Conservation (phyloP, 2,888 invertebrate species). For the Macroteleia sp. region DNA sequence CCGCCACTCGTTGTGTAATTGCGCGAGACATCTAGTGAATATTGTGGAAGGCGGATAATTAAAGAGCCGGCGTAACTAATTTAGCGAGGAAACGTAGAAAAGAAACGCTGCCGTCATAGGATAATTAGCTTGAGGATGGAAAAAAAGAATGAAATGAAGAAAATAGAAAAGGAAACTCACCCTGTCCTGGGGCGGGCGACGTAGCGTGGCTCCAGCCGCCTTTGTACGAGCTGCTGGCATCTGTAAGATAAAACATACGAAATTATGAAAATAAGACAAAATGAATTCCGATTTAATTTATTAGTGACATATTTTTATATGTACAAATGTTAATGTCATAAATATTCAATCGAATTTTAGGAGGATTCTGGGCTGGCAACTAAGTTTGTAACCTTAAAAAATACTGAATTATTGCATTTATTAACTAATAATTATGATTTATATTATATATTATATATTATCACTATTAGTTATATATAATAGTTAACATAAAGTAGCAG, state of each 20-base stretch:
- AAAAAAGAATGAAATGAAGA: constrained; percentile 14
- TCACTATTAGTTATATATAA: no score
- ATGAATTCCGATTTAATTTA: no score
- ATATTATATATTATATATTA: no score
- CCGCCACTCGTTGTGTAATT: constrained; percentile 38
- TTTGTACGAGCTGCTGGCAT: constrained; percentile 83
- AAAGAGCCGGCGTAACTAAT: constrained; percentile 52
- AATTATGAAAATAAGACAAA: no score
- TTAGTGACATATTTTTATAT: no score
- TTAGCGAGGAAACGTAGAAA: constrained; percentile 48
- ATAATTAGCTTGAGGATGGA: constrained; percentile 37
- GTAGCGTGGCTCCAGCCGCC: constrained; percentile 83
- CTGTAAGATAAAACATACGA: constrained; percentile 70
- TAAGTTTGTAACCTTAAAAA: no score
- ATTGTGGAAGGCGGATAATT: constrained; percentile 44
- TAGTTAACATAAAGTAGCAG: no score
- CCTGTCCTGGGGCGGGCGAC: constrained; percentile 83
- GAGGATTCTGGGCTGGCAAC: no score
- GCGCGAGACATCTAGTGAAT: constrained; percentile 32
- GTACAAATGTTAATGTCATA: no score
- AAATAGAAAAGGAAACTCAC: constrained; percentile 71
- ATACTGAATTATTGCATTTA: no score
- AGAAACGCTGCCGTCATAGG: constrained; percentile 35
- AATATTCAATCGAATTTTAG: no score
- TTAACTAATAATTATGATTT: no score